Evolutionary conservation across 2,797 vertebrate genomes (phyloP).

Genomic region (Lepilemur ruficaudatus): DNA sequence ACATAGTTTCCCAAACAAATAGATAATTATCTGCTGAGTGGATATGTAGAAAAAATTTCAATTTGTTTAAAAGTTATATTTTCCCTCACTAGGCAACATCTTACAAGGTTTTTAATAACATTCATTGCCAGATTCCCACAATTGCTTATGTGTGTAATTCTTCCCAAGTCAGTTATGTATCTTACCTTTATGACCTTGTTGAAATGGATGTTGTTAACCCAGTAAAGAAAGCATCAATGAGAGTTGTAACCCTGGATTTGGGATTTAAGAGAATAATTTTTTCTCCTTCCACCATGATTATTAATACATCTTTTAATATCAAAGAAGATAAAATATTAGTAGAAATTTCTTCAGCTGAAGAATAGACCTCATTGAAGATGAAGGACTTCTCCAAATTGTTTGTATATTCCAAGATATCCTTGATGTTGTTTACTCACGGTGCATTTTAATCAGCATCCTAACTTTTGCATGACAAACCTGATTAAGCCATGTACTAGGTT

Average conservation of each 20-base stretch:
- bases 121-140: conserved; percentile 1
- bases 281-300: not conserved
- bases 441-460: not conserved
- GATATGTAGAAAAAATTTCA: not conserved
- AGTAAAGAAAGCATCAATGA: not conserved
- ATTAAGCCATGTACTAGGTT: not conserved
- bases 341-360: not conserved
- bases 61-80: conserved; percentile 9
- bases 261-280: not conserved
- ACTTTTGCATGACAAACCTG: not conserved
- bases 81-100: not conserved
- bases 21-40: not conserved
- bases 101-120: conserved; percentile 18
- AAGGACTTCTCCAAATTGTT: not conserved
- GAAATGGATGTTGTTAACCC: conserved; percentile 23
- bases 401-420: not conserved
- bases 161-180: not conserved
- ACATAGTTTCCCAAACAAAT: not conserved
- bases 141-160: not conserved
- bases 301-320: not conserved
- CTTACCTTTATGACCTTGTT: not conserved
- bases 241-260: not conserved
- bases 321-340: not conserved
- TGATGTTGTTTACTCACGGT: not conserved
- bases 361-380: not conserved